Evolutionary conservation across 2,888 invertebrate species (phyloP), one percentile per base, ranked within the genome.

Genomic region (Nymphalis urticae): DNA sequence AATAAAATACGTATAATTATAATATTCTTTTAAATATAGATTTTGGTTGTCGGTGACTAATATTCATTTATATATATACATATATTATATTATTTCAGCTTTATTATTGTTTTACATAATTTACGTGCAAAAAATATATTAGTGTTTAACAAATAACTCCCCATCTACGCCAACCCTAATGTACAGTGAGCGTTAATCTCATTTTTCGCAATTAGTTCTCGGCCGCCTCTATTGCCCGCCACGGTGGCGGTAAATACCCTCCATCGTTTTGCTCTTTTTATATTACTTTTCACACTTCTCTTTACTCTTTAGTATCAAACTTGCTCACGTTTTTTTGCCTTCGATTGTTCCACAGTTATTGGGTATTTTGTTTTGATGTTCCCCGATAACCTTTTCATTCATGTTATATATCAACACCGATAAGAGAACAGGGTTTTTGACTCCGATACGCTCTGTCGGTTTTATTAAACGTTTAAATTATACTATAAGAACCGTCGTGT

Each of bases 181-280:
- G 69, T 72, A 72, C 75, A 70, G 84, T 84, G 84, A 82, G 87
- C 86, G 89, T 88, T 90, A 90, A 90, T 90, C 89, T 88, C 82
- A 88, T 90, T 90, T 88, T 85, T 86, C 85, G 86, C 89, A 89
- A 90, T 91, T 89, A 89, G 88, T 87, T 82, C 83, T 82, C 85
- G 82, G 83, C 83, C 81, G 84, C 84, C 80, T 85, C 82, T 86
- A 84, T 86, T 85, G 82, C 84, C 82, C 81, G 80, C 82, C 83
- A 80, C 80, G 75, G 75, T 74, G 80, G 79, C 80, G 81, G 84
- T 85, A 82, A 87, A 86, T 84, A 83, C 83, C 78, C 79, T 80
- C 79, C 58, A 68, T 61, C 80, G 80, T 82, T 85, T 85, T 83
- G 79, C 48, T 54, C 82, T 84, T 82, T 85, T 82, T 82, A 78